These are phyloP conservation scores for Entelurus aequoreus DNA, from an alignment of 2,113 vertebrate genomes.

Conservation along the genomic window DNA sequence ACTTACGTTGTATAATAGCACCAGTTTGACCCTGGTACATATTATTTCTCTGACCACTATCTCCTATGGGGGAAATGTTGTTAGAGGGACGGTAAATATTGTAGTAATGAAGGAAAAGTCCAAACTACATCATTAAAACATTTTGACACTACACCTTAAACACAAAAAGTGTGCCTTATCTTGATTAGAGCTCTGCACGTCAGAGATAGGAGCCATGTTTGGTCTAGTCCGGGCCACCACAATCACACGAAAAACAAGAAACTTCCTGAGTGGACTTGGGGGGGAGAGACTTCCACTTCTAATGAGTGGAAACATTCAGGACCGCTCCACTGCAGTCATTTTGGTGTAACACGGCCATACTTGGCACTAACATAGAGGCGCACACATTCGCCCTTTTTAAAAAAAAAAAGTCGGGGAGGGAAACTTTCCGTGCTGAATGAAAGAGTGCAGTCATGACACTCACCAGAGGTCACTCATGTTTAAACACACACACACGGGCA, in stretches of 20 bases:
- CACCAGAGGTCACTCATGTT: constrained; percentile 41
- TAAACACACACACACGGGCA: not conserved
- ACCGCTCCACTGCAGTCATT: not conserved
- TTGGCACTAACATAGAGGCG: not conserved
- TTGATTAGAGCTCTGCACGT: constrained; percentile 41
- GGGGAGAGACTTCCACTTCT: not conserved
- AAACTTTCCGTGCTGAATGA: constrained; percentile 71
- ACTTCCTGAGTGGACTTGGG: constrained; percentile 42
- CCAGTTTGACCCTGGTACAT: not conserved
- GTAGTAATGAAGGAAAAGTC: not conserved
- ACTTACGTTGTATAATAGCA: no score
- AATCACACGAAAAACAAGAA: constrained; percentile 30
- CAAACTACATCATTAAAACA: constrained; percentile 12
- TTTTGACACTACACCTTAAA: constrained; percentile 8
- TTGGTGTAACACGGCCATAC: constrained; percentile 9
- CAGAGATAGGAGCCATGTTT: constrained; percentile 49
- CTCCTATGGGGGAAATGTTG: not conserved
- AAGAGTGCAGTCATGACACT: constrained; percentile 58
- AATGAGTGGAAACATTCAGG: not conserved
- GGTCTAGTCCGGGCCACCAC: constrained; percentile 29
- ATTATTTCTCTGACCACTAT: not conserved
- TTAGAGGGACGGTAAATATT: not conserved
- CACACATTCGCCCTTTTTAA: constrained; percentile 51
- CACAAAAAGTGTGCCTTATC: constrained; percentile 7
- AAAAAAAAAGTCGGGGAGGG: constrained; percentile 46